Percentiles rank a stretch among this genome's conserved stretches.
Conservation (phyloP, 37 sponge, comb jelly and placozoan genomes). For the Halisarca cf. caerulea region DNA sequence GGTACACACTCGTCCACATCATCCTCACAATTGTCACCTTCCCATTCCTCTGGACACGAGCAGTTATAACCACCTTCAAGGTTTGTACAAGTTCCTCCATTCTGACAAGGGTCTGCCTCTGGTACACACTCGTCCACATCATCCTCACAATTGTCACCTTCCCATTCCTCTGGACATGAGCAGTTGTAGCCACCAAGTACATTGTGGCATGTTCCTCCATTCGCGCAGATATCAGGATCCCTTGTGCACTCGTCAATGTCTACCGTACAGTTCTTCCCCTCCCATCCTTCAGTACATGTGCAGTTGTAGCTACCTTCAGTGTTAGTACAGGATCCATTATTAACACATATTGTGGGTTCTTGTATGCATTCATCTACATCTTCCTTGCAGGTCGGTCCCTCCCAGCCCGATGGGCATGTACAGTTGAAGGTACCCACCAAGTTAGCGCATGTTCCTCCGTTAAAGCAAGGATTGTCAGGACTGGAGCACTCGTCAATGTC, state of each 20-base stretch:
- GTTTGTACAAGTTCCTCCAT: conserved; percentile 56
- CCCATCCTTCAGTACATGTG: conserved; percentile 37
- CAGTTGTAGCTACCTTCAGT: background rate
- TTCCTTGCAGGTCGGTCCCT: background rate
- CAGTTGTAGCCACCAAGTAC: background rate
- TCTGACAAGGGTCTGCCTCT: conserved; percentile 39
- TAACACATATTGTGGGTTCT: too few relatives aligned
- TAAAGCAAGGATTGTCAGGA: background rate
- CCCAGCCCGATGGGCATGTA: background rate
- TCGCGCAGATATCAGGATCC: background rate
- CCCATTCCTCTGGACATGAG: conserved; percentile 22
- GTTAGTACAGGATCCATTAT: background rate
- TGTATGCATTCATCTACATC: too few relatives aligned
- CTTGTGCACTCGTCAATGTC: conserved; percentile 31
- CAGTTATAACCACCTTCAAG: conserved; percentile 6
- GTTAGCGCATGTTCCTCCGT: conserved; percentile 18
- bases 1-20: conserved; percentile 22
- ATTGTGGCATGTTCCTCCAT: background rate
- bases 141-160: conserved; percentile 42
- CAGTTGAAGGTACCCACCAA: background rate
- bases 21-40: background rate
- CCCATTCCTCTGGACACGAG: conserved; percentile 3
- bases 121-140: conserved; percentile 59
- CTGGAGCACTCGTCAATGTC: background rate
- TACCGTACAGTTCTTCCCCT: conserved; percentile 38